Conservation (phyloP, 2,888 invertebrate genomes). For the Dermolepida albohirtum region DNA sequence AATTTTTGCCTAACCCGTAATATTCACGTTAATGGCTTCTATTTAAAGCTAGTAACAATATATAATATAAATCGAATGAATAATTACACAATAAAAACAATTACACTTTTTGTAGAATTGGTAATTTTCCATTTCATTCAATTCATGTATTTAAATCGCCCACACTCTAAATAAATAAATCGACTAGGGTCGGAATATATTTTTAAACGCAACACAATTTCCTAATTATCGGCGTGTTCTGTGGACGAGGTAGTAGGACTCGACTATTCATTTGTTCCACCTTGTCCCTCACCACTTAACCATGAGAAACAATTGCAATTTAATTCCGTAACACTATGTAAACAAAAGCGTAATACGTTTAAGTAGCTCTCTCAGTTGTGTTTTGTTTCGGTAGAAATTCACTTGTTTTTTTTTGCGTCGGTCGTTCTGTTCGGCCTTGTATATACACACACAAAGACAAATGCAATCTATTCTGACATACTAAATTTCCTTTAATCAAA, state of each 20-base stretch:
- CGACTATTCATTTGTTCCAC: conserved; percentile 13
- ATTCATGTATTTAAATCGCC: too few species aligned
- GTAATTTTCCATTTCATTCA: too few species aligned
- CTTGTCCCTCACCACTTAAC: conserved; percentile 16
- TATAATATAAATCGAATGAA: too few species aligned
- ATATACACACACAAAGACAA: neutral
- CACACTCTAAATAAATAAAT: neutral
- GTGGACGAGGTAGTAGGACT: neutral
- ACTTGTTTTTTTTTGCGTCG: conserved; percentile 2
- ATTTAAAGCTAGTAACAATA: too few species aligned
- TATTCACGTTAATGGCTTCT: too few species aligned
- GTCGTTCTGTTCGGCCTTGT: neutral
- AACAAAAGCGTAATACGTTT: conserved; percentile 32
- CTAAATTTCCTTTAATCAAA: conserved; percentile 31
- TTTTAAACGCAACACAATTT: conserved; percentile 23
- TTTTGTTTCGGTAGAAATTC: conserved; percentile 14
- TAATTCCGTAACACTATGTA: conserved; percentile 35
- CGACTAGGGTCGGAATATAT: conserved; percentile 2
- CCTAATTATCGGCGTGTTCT: conserved; percentile 24
- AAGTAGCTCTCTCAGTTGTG: conserved; percentile 22
- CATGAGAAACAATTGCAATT: conserved; percentile 33
- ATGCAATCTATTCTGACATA: conserved; percentile 20
- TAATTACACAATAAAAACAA: too few species aligned
- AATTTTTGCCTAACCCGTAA: too few species aligned
- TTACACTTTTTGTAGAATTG: too few species aligned